Percentiles rank a stretch among this genome's conserved stretches.
Evolutionary conservation across 30 jellyfish, hydroid and myxozoan species (phyloP).

Genomic region (Aurelia aurita): DNA sequence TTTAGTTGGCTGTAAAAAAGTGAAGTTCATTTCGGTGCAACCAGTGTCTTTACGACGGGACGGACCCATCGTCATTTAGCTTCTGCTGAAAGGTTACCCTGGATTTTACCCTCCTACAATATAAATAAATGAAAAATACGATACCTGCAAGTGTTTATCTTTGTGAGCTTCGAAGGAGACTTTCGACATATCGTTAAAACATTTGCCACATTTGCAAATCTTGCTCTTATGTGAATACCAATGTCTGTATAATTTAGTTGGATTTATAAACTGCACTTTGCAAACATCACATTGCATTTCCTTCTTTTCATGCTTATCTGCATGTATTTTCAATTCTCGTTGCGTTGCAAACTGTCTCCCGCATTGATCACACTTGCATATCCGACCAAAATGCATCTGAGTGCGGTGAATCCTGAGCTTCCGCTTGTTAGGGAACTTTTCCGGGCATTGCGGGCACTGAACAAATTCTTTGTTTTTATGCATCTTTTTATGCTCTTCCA

Average conservation of each 20-base stretch:
- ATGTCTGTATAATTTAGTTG: not conserved
- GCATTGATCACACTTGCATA: slow-evolving; percentile 4
- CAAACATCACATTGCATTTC: slow-evolving; percentile 8
- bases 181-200: not conserved
- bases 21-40: too few relatives aligned
- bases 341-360: slow-evolving; percentile 4
- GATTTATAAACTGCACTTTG: not conserved
- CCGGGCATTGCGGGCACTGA: slow-evolving; percentile 14
- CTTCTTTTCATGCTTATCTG: not conserved
- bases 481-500: slow-evolving; percentile 8
- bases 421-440: slow-evolving; percentile 4
- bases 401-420: not conserved
- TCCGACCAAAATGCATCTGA: not conserved
- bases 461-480: not conserved
- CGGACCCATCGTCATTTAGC: too few relatives aligned
- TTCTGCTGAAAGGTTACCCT: too few relatives aligned
- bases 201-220: not conserved
- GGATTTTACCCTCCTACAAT: too few relatives aligned
- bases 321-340: not conserved
- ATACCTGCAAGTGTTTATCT: not conserved
- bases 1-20: too few relatives aligned
- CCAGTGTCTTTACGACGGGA: too few relatives aligned
- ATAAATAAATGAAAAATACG: too few relatives aligned
- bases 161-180: not conserved
- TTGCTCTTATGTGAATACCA: slow-evolving; percentile 6